Evolutionary conservation across 2,113 vertebrate species (phyloP).

Genomic region (Thalassoma bifasciatum): DNA sequence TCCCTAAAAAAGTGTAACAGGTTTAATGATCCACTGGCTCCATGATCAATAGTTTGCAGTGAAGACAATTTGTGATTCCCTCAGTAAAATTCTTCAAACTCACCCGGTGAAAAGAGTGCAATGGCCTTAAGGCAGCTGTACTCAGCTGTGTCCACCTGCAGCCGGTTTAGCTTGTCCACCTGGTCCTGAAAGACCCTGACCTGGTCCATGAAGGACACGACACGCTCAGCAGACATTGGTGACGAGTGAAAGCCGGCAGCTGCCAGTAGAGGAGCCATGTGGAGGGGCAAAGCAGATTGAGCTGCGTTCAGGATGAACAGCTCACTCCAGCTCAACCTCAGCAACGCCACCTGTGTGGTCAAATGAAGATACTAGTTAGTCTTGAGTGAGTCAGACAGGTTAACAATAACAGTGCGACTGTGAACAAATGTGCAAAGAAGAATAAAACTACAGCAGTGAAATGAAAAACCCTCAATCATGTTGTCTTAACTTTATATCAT

Average conservation of each 20-base stretch:
- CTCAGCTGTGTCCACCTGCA: slow-evolving; percentile 95
- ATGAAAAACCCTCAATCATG: too few species aligned
- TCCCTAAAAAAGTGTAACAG: not conserved
- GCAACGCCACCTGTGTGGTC: slow-evolving; percentile 85
- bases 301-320: slow-evolving; percentile 98
- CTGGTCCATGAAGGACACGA: slow-evolving; percentile 98
- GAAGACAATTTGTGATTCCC: too few species aligned
- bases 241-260: slow-evolving; percentile 95
- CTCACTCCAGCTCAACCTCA: slow-evolving; percentile 97
- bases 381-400: too few species aligned
- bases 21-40: too few species aligned
- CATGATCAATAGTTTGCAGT: too few species aligned
- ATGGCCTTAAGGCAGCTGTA: slow-evolving; percentile 99
- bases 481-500: too few species aligned
- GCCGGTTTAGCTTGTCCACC: slow-evolving; percentile 94
- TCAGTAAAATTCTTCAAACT: slow-evolving; percentile 29
- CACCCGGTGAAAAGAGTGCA: slow-evolving; percentile 94
- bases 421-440: too few species aligned
- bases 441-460: too few species aligned
- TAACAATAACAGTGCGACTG: too few species aligned
- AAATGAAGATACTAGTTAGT: not conserved
- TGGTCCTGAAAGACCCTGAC: slow-evolving; percentile 97
- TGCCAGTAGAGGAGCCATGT: slow-evolving; percentile 94
- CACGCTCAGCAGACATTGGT: slow-evolving; percentile 94
- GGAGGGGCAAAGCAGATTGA: slow-evolving; percentile 94